These are phyloP conservation scores for Parambassis ranga DNA, from an alignment of 2,797 vertebrate genomes.

Conservation along the genomic window DNA sequence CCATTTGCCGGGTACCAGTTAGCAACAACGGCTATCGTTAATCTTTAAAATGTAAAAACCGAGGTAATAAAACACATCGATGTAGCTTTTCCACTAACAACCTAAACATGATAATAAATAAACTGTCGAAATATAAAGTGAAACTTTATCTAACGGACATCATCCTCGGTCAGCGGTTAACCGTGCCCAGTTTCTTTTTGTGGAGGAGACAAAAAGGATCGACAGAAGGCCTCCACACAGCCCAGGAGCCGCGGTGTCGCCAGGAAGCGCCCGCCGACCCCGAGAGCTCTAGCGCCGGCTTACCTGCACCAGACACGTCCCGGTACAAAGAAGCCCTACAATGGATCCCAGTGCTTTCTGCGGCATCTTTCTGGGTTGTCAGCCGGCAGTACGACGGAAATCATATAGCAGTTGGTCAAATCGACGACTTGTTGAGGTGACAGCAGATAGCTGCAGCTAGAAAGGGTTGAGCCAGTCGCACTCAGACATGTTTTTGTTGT, in stretches of 20 bases:
- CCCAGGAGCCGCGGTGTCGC: conserved; percentile 69
- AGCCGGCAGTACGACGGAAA: conserved; percentile 64
- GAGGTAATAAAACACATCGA: background rate
- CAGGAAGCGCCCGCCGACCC: conserved; percentile 34
- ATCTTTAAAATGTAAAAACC: conserved; percentile 36
- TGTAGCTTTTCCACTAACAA: background rate
- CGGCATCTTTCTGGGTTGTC: conserved; percentile 80
- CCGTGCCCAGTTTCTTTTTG: conserved; percentile 66
- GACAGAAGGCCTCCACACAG: conserved; percentile 65
- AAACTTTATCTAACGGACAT: conserved; percentile 70
- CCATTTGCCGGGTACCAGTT: conserved; percentile 51
- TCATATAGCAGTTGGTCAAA: conserved; percentile 69
- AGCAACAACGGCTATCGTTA: conserved; percentile 63
- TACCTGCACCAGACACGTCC: conserved; percentile 84
- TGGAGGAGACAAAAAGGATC: conserved; percentile 71
- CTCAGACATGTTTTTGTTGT: conserved; percentile 75
- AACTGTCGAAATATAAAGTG: conserved; percentile 23
- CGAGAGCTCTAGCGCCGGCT: conserved; percentile 46
- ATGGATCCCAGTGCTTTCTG: conserved; percentile 82
- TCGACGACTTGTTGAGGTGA: conserved; percentile 26
- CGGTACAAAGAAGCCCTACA: conserved; percentile 80
- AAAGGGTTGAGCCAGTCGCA: conserved; percentile 20
- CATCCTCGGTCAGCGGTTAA: conserved; percentile 30
- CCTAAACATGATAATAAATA: fast-evolving
- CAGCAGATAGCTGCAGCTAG: conserved; percentile 15